A percentile compares a stretch with the other conserved stretches of the same genome.
These are phyloP conservation scores for Heterocephalus glaber DNA, from an alignment of 2,113 vertebrate genomes.

Conservation along the genomic window DNA sequence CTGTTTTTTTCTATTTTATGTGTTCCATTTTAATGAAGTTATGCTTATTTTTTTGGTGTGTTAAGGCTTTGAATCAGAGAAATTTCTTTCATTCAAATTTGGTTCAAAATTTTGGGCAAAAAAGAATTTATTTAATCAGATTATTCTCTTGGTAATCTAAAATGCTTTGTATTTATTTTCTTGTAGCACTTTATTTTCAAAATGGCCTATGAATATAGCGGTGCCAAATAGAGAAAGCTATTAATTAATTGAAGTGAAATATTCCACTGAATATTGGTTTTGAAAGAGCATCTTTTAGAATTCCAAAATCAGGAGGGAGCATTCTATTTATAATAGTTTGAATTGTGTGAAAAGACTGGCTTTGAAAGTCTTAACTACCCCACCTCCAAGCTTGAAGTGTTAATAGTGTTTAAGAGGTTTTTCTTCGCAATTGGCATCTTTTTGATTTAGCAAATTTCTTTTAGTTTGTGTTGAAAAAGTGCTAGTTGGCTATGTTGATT, in stretches of 20 bases:
- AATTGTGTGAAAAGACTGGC: neutral
- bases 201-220: constrained; percentile 19
- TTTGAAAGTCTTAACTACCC: neutral
- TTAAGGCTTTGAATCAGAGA: neutral
- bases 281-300: neutral
- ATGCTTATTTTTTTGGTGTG: neutral
- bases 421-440: neutral
- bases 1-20: neutral
- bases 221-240: constrained; percentile 51
- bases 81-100: constrained; percentile 40
- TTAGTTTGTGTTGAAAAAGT: constrained; percentile 57
- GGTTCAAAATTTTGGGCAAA: neutral
- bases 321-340: constrained; percentile 10
- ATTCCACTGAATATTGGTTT: constrained; percentile 54
- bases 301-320: neutral
- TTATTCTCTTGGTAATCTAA: constrained; percentile 59
- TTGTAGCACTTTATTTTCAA: constrained; percentile 56
- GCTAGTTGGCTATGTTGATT: constrained; percentile 38
- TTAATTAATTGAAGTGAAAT: constrained; percentile 60
- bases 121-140: constrained; percentile 63
- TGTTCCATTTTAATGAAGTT: constrained; percentile 1
- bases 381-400: neutral
- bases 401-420: neutral
- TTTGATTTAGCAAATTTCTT: constrained; percentile 55
- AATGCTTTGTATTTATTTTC: constrained; percentile 53